phyloP scores from a whole-genome alignment of 2,113 vertebrate genomes.

The Myocastor coypus region DNA sequence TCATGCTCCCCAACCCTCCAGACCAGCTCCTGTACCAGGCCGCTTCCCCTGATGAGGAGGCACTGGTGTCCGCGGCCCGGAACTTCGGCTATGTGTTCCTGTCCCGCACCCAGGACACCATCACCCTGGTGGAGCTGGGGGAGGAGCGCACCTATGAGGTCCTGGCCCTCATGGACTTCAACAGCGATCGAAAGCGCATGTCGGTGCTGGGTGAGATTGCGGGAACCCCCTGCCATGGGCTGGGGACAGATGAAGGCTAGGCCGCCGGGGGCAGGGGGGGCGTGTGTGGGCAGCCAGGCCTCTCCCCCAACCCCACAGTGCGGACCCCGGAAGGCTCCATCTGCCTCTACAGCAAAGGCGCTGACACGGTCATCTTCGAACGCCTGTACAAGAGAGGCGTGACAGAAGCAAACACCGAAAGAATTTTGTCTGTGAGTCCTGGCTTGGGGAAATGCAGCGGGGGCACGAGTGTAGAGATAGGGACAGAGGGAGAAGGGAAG shows the following conservation, averaged over 20 bases:
- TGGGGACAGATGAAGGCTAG: rapidly evolving
- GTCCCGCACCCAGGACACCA: constrained; percentile 91
- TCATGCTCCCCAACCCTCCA: constrained; percentile 49
- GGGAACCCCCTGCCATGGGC: rapidly evolving
- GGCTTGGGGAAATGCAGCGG: not conserved
- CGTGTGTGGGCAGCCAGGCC: rapidly evolving
- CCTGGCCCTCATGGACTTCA: constrained; percentile 95
- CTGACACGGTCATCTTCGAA: constrained; percentile 93
- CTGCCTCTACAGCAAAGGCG: constrained; percentile 96
- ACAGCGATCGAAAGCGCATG: constrained; percentile 94
- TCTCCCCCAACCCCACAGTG: constrained; percentile 85
- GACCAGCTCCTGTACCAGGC: constrained; percentile 93
- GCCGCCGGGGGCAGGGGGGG: rapidly evolving
- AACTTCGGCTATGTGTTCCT: constrained; percentile 94
- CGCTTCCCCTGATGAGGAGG: constrained; percentile 95
- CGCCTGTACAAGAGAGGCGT: constrained; percentile 84
- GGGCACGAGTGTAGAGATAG: not conserved
- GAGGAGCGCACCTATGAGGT: constrained; percentile 88
- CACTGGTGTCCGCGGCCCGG: constrained; percentile 92
- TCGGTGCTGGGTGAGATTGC: constrained; percentile 92
- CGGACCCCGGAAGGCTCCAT: constrained; percentile 92
- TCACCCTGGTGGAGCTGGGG: constrained; percentile 92
- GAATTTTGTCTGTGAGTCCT: constrained; percentile 90
- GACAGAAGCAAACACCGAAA: constrained; percentile 85
- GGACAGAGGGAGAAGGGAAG: not conserved